Evolutionary conservation across 2,888 invertebrate species (phyloP), one percentile per base, ranked within the genome.

Genomic region (Apotomis capreana): DNA sequence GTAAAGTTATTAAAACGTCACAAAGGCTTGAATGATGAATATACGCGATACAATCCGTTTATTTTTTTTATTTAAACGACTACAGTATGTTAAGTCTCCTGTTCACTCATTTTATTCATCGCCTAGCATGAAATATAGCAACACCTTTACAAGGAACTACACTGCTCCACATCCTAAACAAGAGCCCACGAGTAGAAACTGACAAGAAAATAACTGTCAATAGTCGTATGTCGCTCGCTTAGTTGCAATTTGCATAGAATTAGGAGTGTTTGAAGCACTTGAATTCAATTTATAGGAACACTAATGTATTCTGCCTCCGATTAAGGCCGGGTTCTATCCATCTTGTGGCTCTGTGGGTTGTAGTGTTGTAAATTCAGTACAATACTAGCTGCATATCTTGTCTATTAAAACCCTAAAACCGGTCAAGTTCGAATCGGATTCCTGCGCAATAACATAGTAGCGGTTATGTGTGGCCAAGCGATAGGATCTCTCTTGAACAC

Each of bases 191-290:
- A 62, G 36, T 64, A 70, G 54, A 55, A 61, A 61, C 55, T 55
- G 60, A 67, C 71, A 62, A 55, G 55, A 71, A 62, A 71, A 71
- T 67, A 62, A n/a, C 60, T 57, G 40, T 57, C 26, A 37, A 36
- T 40, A 37, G 51, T 57, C 49, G 37, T 49, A 60, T 3, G 37
- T 71, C 36, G 60, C 40, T 64, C 59, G 46, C 37, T 65, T 54
- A 58, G 49, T 15, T 26, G 61, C 67, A 61, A 67, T 67, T 71
- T 67, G 36, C 67, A 67, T 71, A n/a, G 37, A 67, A 70, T 69
- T 69, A 71, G 61, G 55, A n/a, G 46, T 61, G 57, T 71, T 67
- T 57, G 59, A 26, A 57, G 51, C 67, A n/a, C n/a, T 54, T 51
- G 49, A 13, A 67, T 67, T 67, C 57, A 58, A 58, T 59, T 65